Evolutionary conservation across 64 coral and sea anemone genomes (phyloP).

Genomic region (Pocillopora damicornis): DNA sequence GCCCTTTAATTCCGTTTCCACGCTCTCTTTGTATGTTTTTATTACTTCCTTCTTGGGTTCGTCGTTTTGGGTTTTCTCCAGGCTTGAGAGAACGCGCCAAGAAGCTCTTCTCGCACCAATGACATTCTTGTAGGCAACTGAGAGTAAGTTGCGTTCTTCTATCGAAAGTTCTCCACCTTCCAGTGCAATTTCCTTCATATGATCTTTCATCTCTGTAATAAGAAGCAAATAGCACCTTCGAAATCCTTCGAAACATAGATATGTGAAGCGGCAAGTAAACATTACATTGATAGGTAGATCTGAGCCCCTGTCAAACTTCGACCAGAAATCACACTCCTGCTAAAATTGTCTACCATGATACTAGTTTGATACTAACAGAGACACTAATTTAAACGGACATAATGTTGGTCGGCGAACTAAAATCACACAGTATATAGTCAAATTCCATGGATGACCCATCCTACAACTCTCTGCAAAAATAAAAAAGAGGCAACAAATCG

Average conservation of each 20-base stretch:
- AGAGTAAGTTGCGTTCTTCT: conserved; percentile 95
- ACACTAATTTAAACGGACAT: not conserved
- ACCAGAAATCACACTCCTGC: not conserved
- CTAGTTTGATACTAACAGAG: not conserved
- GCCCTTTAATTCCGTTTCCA: conserved; percentile 63
- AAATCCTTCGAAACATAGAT: not conserved
- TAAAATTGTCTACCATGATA: not conserved
- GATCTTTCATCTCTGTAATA: conserved; percentile 76
- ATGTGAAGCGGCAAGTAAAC: conserved; percentile 7
- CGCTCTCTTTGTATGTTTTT: conserved; percentile 37
- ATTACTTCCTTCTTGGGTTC: conserved; percentile 15
- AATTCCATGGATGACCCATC: not conserved
- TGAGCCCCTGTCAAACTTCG: conserved; percentile 4
- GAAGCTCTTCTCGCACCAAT: conserved; percentile 91
- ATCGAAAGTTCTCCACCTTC: conserved; percentile 44
- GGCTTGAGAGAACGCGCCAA: conserved; percentile 82
- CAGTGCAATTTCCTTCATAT: conserved; percentile 89
- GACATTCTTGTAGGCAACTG: conserved; percentile 98
- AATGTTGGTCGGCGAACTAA: not conserved
- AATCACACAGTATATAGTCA: not conserved
- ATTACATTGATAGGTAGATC: not conserved
- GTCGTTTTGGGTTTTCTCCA: conserved; percentile 75
- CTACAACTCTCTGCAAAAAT: conserved; percentile 2
- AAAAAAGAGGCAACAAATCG: not conserved
- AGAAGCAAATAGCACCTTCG: not conserved